Percentiles rank a stretch among this genome's conserved stretches.
Conservation (phyloP, 1,140 invertebrate genomes). For the Bombus waltoni region DNA sequence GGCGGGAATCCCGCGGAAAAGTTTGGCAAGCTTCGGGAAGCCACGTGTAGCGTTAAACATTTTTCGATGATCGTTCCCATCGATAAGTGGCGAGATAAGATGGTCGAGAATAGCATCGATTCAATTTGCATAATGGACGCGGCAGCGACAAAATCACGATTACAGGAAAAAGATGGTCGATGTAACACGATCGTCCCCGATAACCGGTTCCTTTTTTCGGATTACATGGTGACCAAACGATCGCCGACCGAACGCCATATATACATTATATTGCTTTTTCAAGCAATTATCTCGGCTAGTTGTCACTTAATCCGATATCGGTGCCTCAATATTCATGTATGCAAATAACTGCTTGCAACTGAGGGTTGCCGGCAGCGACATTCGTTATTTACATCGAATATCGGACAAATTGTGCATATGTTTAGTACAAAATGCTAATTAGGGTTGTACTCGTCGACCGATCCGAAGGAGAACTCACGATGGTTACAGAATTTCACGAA, state of each 20-base stretch:
- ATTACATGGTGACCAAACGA: neutral
- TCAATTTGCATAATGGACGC: constrained; percentile 37
- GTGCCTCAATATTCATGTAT: constrained; percentile 50
- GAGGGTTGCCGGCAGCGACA: constrained; percentile 56
- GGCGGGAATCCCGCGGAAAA: constrained; percentile 48
- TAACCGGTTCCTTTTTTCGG: constrained; percentile 17
- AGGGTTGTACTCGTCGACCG: neutral
- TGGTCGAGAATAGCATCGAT: neutral
- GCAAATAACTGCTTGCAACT: constrained; percentile 48
- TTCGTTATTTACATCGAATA: constrained; percentile 66
- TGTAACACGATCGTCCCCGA: neutral
- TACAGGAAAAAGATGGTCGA: neutral
- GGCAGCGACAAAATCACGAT: constrained; percentile 10
- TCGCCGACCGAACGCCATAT: neutral
- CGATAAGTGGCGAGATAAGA: neutral
- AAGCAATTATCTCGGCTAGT: constrained; percentile 43
- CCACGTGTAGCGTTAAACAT: constrained; percentile 7
- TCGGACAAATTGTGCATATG: constrained; percentile 55
- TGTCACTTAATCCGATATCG: constrained; percentile 47
- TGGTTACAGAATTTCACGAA: neutral
- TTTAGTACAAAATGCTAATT: constrained; percentile 36
- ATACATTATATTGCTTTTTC: neutral
- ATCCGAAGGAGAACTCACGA: neutral
- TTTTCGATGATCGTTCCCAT: neutral
- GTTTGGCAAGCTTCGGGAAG: neutral